phyloP scores from a whole-genome alignment of 2,888 invertebrate species.

The Ennomos fuscantarius region DNA sequence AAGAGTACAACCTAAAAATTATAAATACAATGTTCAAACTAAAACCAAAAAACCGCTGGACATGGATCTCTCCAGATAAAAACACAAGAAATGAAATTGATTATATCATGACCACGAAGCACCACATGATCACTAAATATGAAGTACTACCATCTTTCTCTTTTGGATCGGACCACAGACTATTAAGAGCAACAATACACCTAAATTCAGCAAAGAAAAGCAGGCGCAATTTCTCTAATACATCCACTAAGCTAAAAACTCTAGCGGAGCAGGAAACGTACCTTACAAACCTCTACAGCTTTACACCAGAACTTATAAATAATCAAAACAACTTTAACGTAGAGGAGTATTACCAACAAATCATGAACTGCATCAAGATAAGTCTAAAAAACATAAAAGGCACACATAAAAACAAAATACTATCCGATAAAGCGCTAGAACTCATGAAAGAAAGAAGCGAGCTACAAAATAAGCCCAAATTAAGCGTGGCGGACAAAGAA shows the following conservation, averaged over 20 bases:
- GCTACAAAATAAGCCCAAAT: constrained; percentile 2
- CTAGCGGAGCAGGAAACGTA: neutral
- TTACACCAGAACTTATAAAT: neutral
- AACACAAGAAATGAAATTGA: constrained; percentile 15
- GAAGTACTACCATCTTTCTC: constrained; percentile 6
- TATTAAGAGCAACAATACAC: constrained; percentile 6
- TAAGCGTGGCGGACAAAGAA: neutral
- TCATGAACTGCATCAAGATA: too few relatives aligned
- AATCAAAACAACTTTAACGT: neutral
- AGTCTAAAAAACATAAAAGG: too few relatives aligned
- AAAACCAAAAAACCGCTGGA: too few relatives aligned
- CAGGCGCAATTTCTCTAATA: too few relatives aligned
- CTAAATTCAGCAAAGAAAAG: neutral
- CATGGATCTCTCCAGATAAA: too few relatives aligned
- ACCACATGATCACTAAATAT: constrained; percentile 8
- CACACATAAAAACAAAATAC: too few relatives aligned
- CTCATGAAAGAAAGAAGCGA: neutral
- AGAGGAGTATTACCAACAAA: neutral
- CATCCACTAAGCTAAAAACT: neutral
- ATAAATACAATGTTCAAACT: neutral
- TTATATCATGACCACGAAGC: constrained; percentile 9
- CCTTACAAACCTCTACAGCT: too few relatives aligned
- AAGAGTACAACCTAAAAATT: too few relatives aligned
- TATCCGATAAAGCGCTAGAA: too few relatives aligned
- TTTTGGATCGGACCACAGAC: constrained; percentile 16